These are phyloP conservation scores for Montipora capitata DNA, from an alignment of 92 coral and sea anemone species.

Conservation along the genomic window DNA sequence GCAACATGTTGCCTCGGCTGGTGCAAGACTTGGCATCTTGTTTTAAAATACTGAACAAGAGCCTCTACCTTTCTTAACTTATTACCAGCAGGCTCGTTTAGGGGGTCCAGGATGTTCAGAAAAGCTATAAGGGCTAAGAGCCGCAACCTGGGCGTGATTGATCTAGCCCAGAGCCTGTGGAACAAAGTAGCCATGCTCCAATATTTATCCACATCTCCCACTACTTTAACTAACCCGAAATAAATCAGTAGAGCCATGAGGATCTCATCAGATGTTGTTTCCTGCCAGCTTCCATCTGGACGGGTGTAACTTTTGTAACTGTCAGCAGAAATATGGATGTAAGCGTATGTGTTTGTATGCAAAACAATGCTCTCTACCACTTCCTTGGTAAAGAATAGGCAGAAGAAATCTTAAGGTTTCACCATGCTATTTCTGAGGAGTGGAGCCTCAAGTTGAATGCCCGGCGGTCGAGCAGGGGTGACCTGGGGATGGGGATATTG, in stretches of 20 bases:
- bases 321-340: slow-evolving; percentile 22
- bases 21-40: too few relatives aligned
- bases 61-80: too few relatives aligned
- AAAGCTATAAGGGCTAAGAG: too few relatives aligned
- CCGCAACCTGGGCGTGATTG: neutral
- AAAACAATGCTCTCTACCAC: neutral
- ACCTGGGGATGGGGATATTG: too few relatives aligned
- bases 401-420: slow-evolving; percentile 35
- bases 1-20: too few relatives aligned
- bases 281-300: slow-evolving; percentile 11
- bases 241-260: neutral
- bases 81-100: too few relatives aligned
- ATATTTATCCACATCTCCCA: neutral
- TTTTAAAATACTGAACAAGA: too few relatives aligned
- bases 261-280: slow-evolving; percentile 36
- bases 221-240: neutral
- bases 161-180: slow-evolving; percentile 55
- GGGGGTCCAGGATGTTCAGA: too few relatives aligned
- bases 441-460: too few relatives aligned
- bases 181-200: slow-evolving; percentile 39
- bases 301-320: neutral
- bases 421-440: neutral
- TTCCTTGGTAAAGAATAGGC: slow-evolving; percentile 35
- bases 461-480: too few relatives aligned
- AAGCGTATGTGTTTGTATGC: too few relatives aligned